Percentiles rank a stretch among this genome's conserved stretches.
Conservation (phyloP, 2,797 vertebrate species). For the Nasua narica region DNA sequence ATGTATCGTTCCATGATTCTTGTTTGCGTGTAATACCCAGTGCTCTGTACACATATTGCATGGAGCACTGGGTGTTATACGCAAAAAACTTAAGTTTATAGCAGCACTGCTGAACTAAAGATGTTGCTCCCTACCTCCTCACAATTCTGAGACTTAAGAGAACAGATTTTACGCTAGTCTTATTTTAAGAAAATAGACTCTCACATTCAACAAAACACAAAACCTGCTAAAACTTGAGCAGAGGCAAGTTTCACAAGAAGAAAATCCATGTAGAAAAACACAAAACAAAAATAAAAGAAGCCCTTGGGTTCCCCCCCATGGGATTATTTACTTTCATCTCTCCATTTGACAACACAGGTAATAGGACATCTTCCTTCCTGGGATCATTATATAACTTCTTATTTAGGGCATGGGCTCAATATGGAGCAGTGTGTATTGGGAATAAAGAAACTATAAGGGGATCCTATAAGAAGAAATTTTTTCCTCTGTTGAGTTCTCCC, state of each 20-base stretch:
- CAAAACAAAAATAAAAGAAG: background rate
- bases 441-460: background rate
- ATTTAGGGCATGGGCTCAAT: background rate
- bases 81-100: background rate
- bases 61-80: too few species aligned
- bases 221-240: background rate
- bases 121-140: background rate
- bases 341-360: background rate
- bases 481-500: background rate
- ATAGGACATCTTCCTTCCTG: background rate
- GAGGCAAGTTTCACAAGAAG: background rate
- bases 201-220: conserved; percentile 13
- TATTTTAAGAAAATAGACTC: background rate
- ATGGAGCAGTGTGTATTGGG: background rate
- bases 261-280: background rate
- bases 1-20: too few species aligned
- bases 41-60: too few species aligned
- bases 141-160: background rate
- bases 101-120: background rate
- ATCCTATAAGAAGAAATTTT: background rate
- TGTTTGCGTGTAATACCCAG: too few species aligned
- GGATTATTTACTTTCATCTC: background rate
- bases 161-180: background rate
- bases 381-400: background rate
- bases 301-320: background rate